These are phyloP conservation scores for Eupithecia insigniata DNA, from an alignment of 2,888 invertebrate genomes.

Conservation along the genomic window DNA sequence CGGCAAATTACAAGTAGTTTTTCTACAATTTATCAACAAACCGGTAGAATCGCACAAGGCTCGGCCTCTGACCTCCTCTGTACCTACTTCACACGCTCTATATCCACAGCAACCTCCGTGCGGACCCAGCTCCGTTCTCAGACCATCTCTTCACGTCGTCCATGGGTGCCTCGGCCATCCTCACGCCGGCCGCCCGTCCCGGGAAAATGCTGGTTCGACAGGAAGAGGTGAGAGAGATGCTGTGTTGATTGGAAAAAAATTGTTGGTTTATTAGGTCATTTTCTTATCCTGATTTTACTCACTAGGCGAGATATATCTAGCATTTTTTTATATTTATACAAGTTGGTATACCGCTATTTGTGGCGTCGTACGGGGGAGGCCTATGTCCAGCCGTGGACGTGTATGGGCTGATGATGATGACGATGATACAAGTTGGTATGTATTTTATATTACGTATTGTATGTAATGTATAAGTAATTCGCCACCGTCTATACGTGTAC, in stretches of 20 bases:
- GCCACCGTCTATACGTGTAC: no score
- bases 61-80: neutral
- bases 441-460: no score
- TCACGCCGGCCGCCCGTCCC: conserved; percentile 66
- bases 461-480: no score
- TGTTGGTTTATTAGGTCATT: neutral
- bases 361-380: no score
- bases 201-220: conserved; percentile 72
- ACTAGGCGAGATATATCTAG: no score
- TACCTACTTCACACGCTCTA: neutral
- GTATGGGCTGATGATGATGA: no score
- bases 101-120: conserved; percentile 86
- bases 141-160: conserved; percentile 81
- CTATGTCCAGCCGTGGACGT: no score
- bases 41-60: neutral
- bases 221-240: conserved; percentile 62
- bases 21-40: neutral
- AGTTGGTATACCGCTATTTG: no score
- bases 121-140: conserved; percentile 85
- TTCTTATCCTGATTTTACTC: neutral
- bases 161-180: conserved; percentile 73
- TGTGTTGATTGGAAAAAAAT: neutral
- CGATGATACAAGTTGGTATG: no score
- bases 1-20: no score
- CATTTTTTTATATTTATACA: no score